Base-by-base conservation (phyloP, 2,797 vertebrate genomes). In the Esox masquinongy region DNA sequence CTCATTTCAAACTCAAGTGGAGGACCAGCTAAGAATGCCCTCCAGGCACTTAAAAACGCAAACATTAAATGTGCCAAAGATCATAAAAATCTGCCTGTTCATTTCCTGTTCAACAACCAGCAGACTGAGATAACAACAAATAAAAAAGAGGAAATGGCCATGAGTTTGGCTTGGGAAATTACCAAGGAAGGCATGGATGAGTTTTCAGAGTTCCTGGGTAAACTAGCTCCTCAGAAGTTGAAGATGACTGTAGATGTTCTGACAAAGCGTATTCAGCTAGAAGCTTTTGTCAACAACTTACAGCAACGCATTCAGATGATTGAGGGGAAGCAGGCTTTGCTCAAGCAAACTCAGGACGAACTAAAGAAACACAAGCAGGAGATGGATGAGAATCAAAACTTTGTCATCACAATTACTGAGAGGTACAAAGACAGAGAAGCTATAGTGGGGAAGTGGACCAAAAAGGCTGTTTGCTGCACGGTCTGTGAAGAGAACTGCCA, bases 401-500 rank as follows among this genome's bases (percentile, higher is more conserved):
- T 80, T 53, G 6, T 17, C 4, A 75, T 76, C 50, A 14, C 0
- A 66, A 51, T 80, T 47, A 29, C 1, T 0, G 66, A 16, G 1
- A 0, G 0, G 8, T 6, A 39, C 67, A 77, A 74, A 53, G 34
- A 19, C 51, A 74, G 70, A 3, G 70, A 77, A 1, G 11, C 17
- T 15, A 76, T 36, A 53, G 64, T 19, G 0, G 1, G 9, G 19
- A 3, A 11, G 11, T 31, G 1, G 2, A 49, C 22, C 2, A 11
- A 70, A 26, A 0, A 51, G 0, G 75, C 19, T 3, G 84, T 75
- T 0, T 56, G 19, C 8, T 85, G 83, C 36, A 16, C 6, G 4
- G 47, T 16, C 14, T 85, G 83, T 77, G 0, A 80, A 16, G 74
- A 77, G 56, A 85, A 77, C 61, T 85, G 84, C 34, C 84, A 84